phyloP scores from a whole-genome alignment of 2,888 invertebrate genomes.

The Sminthurides aquaticus region DNA sequence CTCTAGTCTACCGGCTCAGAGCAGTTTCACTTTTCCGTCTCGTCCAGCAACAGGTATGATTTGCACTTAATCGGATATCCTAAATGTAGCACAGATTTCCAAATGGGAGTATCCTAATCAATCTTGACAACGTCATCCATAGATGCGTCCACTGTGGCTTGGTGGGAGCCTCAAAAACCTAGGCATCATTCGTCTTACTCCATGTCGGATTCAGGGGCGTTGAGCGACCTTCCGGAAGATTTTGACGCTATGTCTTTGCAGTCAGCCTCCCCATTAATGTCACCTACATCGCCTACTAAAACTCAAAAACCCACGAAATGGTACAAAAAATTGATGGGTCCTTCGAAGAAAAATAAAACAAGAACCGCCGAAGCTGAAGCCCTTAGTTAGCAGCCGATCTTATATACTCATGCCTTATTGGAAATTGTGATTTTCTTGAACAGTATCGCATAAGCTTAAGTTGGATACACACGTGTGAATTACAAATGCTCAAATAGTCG shows the following conservation, averaged over 20 bases:
- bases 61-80: too few relatives aligned
- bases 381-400: neutral
- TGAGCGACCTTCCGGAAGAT: slow-evolving; percentile 17
- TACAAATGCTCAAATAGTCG: too few relatives aligned
- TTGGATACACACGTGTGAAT: too few relatives aligned
- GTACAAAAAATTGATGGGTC: slow-evolving; percentile 35
- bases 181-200: slow-evolving; percentile 10
- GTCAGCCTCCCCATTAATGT: slow-evolving; percentile 29
- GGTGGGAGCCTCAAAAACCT: slow-evolving; percentile 32
- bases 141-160: slow-evolving; percentile 15
- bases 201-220: slow-evolving; percentile 9
- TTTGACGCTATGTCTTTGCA: slow-evolving; percentile 32
- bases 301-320: slow-evolving; percentile 26
- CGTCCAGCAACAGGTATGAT: too few relatives aligned
- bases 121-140: too few relatives aligned
- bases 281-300: slow-evolving; percentile 13
- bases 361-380: neutral
- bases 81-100: too few relatives aligned
- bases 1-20: slow-evolving; percentile 7
- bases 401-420: too few relatives aligned
- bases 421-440: too few relatives aligned
- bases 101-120: too few relatives aligned
- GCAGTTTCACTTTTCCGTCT: neutral
- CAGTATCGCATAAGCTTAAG: too few relatives aligned
- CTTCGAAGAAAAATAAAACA: slow-evolving; percentile 25